phyloP scores from a whole-genome alignment of 2,797 vertebrate genomes.

The Aeoliscus strigatus region DNA sequence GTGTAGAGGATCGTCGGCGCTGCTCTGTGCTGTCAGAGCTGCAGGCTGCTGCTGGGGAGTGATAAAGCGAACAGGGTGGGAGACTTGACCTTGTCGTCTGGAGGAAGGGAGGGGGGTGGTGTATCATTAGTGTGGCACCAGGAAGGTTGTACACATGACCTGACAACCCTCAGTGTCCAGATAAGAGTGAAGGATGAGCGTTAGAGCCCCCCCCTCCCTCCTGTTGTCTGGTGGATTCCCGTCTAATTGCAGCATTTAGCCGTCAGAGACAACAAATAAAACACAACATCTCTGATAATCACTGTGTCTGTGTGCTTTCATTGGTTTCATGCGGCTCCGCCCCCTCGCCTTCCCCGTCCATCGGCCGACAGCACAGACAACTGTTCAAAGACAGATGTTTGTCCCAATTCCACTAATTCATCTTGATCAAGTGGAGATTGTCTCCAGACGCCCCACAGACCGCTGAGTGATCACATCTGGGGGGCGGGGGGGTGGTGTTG shows the following conservation, averaged over 20 bases:
- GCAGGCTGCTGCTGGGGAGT: slow-evolving; percentile 43
- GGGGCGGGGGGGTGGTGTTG: too few species aligned
- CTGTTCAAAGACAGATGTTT: slow-evolving; percentile 65
- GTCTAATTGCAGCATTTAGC: too few species aligned
- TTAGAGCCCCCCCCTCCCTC: slow-evolving; percentile 31
- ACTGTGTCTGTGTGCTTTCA: slow-evolving; percentile 11
- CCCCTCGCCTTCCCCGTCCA: slow-evolving; percentile 30
- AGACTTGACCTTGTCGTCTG: slow-evolving; percentile 58
- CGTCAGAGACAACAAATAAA: slow-evolving; percentile 7
- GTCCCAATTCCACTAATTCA: slow-evolving; percentile 72
- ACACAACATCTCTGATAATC: slow-evolving; percentile 8
- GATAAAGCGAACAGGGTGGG: slow-evolving; percentile 46
- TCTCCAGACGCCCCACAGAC: slow-evolving; percentile 43
- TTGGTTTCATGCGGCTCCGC: slow-evolving; percentile 25
- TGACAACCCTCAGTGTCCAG: slow-evolving; percentile 58
- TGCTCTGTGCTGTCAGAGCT: slow-evolving; percentile 28
- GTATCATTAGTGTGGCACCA: slow-evolving; percentile 72
- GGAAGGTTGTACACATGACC: slow-evolving; percentile 69
- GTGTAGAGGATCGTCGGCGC: neutral
- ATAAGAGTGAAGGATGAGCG: slow-evolving; percentile 73
- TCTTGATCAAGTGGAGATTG: slow-evolving; percentile 39
- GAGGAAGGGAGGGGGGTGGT: slow-evolving; percentile 32
- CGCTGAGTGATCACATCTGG: slow-evolving; percentile 45
- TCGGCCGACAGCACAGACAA: slow-evolving; percentile 40
- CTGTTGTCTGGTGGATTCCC: too few species aligned